phyloP scores from a whole-genome alignment of 2,888 invertebrate species.

The Bombylius major region DNA sequence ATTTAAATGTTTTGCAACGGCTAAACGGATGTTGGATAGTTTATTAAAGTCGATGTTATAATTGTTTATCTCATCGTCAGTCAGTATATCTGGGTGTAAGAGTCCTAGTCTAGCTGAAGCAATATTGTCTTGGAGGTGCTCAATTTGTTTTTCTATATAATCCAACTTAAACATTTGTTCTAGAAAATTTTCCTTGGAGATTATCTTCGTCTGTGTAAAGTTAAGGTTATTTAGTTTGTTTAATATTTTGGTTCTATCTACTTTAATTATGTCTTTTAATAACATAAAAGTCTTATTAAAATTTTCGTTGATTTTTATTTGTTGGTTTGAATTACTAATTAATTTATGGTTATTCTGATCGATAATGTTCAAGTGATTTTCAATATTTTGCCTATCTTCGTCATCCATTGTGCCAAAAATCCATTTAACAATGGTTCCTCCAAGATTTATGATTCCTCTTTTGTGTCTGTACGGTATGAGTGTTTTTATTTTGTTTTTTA shows the following conservation, averaged over 20 bases:
- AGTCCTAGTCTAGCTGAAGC: constrained; percentile 1
- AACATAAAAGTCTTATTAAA: constrained; percentile 1
- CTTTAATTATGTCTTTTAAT: background rate
- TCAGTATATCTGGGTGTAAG: constrained; percentile 1
- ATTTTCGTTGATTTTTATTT: background rate
- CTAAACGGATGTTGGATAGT: background rate
- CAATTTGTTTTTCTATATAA: constrained; percentile 1
- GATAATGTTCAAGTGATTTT: constrained; percentile 8
- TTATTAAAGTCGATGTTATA: constrained; percentile 2
- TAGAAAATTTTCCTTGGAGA: constrained; percentile 1
- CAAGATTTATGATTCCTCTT: constrained; percentile 10
- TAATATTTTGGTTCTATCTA: background rate
- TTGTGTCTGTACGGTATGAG: constrained; percentile 6
- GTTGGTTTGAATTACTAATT: constrained; percentile 1
- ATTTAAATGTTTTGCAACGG: constrained; percentile 1
- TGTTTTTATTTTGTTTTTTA: constrained; percentile 1
- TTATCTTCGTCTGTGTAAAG: background rate
- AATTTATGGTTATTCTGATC: constrained; percentile 9
- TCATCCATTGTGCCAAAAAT: constrained; percentile 13
- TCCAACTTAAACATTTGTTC: constrained; percentile 1
- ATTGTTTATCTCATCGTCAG: background rate
- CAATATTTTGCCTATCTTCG: constrained; percentile 9
- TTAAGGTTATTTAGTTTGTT: background rate
- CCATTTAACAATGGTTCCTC: constrained; percentile 8
- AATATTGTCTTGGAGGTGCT: constrained; percentile 1